Percentiles rank a stretch among this genome's conserved stretches.
Conservation (phyloP, 1,140 invertebrate genomes). For the Ladona fulva region DNA sequence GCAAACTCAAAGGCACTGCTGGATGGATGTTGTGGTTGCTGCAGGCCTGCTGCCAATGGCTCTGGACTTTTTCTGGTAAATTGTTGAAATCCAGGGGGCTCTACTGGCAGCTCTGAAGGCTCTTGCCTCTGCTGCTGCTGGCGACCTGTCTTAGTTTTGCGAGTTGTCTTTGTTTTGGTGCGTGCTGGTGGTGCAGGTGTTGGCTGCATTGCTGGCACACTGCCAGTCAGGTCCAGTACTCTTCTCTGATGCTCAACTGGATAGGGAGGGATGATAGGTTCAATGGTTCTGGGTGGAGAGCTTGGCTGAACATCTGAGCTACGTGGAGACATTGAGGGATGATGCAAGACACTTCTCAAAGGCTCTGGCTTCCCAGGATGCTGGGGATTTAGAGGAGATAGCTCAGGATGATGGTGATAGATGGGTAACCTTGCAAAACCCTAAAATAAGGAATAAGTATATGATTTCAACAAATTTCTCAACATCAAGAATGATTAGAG, state of each 20-base stretch:
- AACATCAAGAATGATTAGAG: no score
- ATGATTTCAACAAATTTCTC: no score
- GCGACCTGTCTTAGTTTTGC: neutral
- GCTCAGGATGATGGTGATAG: neutral
- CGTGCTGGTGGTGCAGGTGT: neutral
- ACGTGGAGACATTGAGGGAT: neutral
- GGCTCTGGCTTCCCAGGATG: neutral
- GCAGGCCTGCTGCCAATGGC: neutral
- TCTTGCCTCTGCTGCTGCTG: neutral
- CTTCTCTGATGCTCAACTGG: neutral
- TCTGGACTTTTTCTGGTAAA: neutral
- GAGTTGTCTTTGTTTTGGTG: neutral
- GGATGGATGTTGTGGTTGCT: neutral
- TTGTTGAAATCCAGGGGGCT: neutral
- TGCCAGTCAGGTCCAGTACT: neutral
- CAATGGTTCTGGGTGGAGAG: neutral
- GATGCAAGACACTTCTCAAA: neutral
- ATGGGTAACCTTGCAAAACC: neutral
- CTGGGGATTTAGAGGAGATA: neutral
- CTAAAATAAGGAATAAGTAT: neutral
- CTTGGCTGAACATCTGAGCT: neutral
- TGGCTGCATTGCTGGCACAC: neutral
- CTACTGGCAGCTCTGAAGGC: neutral
- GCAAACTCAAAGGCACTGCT: conserved; percentile 3
- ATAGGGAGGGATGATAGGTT: neutral